A percentile compares a stretch with the other conserved stretches of the same genome.
Evolutionary conservation across 2,888 invertebrate species (phyloP).

Genomic region (Meandrusa payeni): DNA sequence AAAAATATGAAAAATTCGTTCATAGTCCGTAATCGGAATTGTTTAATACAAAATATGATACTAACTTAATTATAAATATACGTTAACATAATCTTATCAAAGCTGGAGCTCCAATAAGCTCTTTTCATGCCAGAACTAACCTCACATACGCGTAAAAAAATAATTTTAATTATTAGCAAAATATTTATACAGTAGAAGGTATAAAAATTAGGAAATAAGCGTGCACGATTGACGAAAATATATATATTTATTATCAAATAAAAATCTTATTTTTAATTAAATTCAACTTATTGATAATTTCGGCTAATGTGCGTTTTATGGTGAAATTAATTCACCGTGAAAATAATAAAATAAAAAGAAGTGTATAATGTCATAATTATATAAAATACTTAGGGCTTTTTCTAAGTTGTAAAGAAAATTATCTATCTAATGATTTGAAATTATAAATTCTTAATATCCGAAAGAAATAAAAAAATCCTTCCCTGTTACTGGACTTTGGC

Average conservation of each 20-base stretch:
- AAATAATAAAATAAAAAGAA: no score
- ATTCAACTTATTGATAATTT: background rate
- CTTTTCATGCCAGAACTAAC: conserved; percentile 1
- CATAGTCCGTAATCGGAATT: conserved; percentile 3
- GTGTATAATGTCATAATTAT: no score
- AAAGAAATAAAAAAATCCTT: conserved; percentile 44
- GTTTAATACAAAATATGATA: conserved; percentile 11
- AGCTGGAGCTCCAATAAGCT: background rate
- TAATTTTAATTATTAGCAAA: conserved; percentile 11
- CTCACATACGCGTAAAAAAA: conserved; percentile 16
- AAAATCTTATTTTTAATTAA: background rate
- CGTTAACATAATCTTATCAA: conserved; percentile 36
- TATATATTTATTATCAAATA: background rate
- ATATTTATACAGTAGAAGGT: background rate
- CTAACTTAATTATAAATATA: conserved; percentile 33
- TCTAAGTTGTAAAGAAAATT: conserved; percentile 41
- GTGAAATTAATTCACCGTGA: conserved; percentile 14
- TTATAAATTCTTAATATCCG: conserved; percentile 47
- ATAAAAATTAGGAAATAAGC: background rate
- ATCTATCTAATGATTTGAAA: conserved; percentile 50
- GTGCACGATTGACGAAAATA: background rate
- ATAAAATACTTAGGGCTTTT: background rate
- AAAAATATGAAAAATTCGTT: conserved; percentile 5
- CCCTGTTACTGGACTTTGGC: conserved; percentile 50
- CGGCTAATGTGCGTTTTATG: conserved; percentile 21